Percentiles rank a stretch among this genome's conserved stretches.
These are phyloP conservation scores for Aricia artaxerxes DNA, from an alignment of 2,888 invertebrate species.

Conservation along the genomic window DNA sequence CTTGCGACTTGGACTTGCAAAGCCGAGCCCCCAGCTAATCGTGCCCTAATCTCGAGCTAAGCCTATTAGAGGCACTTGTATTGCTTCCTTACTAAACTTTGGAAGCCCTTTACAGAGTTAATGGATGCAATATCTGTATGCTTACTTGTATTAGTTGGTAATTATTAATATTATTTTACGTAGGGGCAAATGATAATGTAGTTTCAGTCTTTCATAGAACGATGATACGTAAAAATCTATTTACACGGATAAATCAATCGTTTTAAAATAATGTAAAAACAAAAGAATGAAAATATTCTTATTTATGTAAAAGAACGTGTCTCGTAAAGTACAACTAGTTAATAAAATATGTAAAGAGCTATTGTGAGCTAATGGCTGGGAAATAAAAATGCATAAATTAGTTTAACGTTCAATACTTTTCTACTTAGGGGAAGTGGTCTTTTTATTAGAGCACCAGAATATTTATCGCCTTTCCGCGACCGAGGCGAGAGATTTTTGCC, in stretches of 20 bases:
- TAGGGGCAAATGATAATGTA: background rate
- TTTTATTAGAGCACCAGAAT: slow-evolving; percentile 70
- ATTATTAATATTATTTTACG: slow-evolving; percentile 1
- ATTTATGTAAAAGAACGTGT: background rate
- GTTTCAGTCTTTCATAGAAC: no score
- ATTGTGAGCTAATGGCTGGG: slow-evolving; percentile 60
- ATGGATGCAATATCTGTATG: slow-evolving; percentile 45
- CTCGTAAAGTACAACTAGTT: background rate
- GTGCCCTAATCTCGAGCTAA: slow-evolving; percentile 76
- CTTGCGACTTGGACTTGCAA: slow-evolving; percentile 64
- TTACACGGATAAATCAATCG: background rate
- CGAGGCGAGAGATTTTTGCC: slow-evolving; percentile 30
- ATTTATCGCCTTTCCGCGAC: slow-evolving; percentile 68
- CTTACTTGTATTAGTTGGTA: background rate
- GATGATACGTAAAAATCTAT: no score
- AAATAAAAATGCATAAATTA: slow-evolving; percentile 78
- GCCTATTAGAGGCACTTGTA: slow-evolving; percentile 79
- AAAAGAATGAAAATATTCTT: background rate
- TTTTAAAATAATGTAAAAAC: background rate
- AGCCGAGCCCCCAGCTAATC: slow-evolving; percentile 71
- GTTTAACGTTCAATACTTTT: slow-evolving; percentile 77
- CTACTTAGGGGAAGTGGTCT: slow-evolving; percentile 74
- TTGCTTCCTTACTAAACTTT: slow-evolving; percentile 78
- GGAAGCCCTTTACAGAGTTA: slow-evolving; percentile 72
- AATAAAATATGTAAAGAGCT: slow-evolving; percentile 52